These are phyloP conservation scores for Ophraella communa DNA, from an alignment of 2,888 invertebrate species.

Conservation along the genomic window DNA sequence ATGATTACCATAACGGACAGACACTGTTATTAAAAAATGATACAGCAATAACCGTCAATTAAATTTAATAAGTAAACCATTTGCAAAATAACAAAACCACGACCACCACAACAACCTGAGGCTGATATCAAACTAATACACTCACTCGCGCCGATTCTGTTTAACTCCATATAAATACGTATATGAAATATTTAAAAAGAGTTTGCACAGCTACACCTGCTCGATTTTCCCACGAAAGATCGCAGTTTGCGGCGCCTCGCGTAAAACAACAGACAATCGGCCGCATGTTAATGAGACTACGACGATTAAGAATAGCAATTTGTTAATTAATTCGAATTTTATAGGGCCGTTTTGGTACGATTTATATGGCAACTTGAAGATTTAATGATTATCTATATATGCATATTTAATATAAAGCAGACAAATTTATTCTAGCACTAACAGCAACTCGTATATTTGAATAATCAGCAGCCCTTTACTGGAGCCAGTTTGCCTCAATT, in stretches of 20 bases:
- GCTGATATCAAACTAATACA: too few relatives aligned
- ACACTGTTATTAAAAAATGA: too few relatives aligned
- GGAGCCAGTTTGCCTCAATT: too few relatives aligned
- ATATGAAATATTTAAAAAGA: background rate
- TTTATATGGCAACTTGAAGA: conserved; percentile 22
- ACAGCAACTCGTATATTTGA: too few relatives aligned
- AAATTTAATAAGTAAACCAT: too few relatives aligned
- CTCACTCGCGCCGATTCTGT: background rate
- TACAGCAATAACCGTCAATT: too few relatives aligned
- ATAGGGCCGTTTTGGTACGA: conserved; percentile 24
- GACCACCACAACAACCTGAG: too few relatives aligned
- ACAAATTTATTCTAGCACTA: too few relatives aligned
- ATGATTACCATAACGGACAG: too few relatives aligned
- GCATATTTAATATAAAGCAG: too few relatives aligned
- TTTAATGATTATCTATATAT: background rate
- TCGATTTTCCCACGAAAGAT: conserved; percentile 54
- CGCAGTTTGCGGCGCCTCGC: conserved; percentile 46
- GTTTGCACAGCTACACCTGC: conserved; percentile 51
- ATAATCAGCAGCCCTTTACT: too few relatives aligned
- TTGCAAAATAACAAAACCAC: too few relatives aligned
- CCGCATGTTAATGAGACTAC: conserved; percentile 52
- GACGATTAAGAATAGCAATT: conserved; percentile 50
- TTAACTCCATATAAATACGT: background rate
- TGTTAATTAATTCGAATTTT: conserved; percentile 52
- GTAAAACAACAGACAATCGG: conserved; percentile 48